Conservation (phyloP, 2,113 vertebrate genomes). For the Lepidothrix coronata region DNA sequence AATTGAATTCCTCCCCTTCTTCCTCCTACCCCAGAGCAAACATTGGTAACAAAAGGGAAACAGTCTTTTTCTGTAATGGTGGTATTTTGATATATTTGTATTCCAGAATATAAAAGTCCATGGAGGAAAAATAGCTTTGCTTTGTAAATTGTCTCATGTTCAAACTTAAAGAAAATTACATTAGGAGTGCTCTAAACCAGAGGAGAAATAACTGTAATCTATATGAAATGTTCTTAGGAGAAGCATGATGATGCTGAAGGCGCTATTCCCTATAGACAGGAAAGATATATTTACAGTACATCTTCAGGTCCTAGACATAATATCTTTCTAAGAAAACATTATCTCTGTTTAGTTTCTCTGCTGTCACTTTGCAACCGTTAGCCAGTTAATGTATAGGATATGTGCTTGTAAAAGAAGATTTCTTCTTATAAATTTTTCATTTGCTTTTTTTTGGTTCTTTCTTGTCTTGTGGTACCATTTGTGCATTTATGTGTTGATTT, state of each 20-base stretch:
- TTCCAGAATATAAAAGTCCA: neutral
- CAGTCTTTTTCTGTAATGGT: neutral
- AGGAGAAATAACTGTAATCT: neutral
- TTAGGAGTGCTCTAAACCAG: neutral
- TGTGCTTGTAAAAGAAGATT: neutral
- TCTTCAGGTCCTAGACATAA: neutral
- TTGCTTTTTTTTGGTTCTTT: neutral
- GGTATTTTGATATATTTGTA: neutral
- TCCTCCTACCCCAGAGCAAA: neutral
- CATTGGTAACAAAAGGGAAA: neutral
- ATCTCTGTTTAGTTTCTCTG: neutral
- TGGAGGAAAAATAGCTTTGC: neutral
- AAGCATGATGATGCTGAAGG: neutral
- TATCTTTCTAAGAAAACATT: neutral
- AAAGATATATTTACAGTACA: neutral
- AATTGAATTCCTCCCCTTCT: neutral
- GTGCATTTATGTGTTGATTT: neutral
- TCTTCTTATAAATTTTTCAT: neutral
- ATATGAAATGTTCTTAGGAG: neutral
- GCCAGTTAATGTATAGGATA: neutral
- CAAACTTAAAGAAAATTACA: neutral
- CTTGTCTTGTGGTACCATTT: neutral
- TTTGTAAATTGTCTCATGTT: neutral
- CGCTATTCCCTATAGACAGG: neutral
- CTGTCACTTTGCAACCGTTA: neutral